Evolutionary conservation across 2,888 invertebrate genomes (phyloP).

Genomic region (Melinopterus prodromus): DNA sequence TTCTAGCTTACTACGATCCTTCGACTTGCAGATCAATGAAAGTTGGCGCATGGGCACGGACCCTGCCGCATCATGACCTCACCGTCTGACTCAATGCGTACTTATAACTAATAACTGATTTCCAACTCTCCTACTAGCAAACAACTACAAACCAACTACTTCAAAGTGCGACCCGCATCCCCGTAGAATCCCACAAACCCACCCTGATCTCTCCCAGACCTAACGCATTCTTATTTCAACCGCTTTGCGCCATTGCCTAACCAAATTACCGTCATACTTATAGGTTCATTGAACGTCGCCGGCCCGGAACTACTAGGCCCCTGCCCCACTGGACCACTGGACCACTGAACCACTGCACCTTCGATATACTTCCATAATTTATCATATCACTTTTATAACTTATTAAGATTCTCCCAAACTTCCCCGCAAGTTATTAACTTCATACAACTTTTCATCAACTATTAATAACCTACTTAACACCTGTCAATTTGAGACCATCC

Average conservation of each 20-base stretch:
- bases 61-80: slow-evolving; percentile 55
- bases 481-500: background rate
- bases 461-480: background rate
- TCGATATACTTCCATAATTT: background rate
- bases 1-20: slow-evolving; percentile 51
- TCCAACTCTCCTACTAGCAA: slow-evolving; percentile 14
- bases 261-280: background rate
- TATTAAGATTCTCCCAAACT: background rate
- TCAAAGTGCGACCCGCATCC: background rate
- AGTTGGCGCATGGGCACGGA: slow-evolving; percentile 55
- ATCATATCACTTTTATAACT: background rate
- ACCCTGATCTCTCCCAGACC: background rate
- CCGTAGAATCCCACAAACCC: slow-evolving; percentile 29
- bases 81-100: slow-evolving; percentile 30
- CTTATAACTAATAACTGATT: slow-evolving; percentile 21
- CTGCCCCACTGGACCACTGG: background rate
- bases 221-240: background rate
- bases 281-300: slow-evolving; percentile 19
- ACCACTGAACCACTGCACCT: background rate
- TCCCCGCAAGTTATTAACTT: background rate
- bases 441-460: background rate
- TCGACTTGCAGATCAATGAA: slow-evolving; percentile 58
- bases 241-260: background rate
- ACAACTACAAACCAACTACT: slow-evolving; percentile 5
- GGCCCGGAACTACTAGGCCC: slow-evolving; percentile 12